Base-by-base conservation (phyloP, 2,113 vertebrate genomes). In the Poeciliopsis retropinna region DNA sequence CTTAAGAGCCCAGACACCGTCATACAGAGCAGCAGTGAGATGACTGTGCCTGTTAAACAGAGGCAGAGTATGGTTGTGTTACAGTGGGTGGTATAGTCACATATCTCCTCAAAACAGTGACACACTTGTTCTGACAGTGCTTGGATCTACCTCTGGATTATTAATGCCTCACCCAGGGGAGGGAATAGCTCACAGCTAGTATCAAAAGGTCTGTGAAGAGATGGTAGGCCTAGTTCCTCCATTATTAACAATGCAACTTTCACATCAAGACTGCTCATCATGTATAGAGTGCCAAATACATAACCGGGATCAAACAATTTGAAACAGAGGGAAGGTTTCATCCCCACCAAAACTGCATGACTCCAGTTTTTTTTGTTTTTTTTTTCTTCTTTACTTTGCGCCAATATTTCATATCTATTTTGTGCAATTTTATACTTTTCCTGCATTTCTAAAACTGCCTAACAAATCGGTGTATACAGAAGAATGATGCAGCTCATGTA, bases 201-300 rank as follows among this genome's bases (percentile, higher is more conserved):
- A 86, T 90, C 78, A 89, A 87, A 67, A 89, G 72, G 41, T 78
- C 81, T 70, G 72, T 67, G 81, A 70, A 83, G 65, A 82, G 75
- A 72, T 75, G 78, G 79, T 77, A 78, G 71, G 73, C 81, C 22
- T 57, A 57, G 51, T 57, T n/a, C 65, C 73, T 84, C 47, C 74
- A 83, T 85, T 83, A 92, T 89, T 88, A 85, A 87, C 87, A 87
- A 87, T 84, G 72, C 22, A 39, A 69, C 74, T 83, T 78, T 75
- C 68, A 78, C 79, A 85, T 89, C 68, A 74, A 78, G 71, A 66
- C 64, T 62, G 68, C 77, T 78, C 67, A 72, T 85, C 72, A 76
- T 37, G 17, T 60, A 78, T 65, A 0, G 19, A 44, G 54, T 62
- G 81, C 57, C 66, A 71, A 68, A 64, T 83, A 79, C 30, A 74